Conservation (phyloP, 1,140 invertebrate genomes). For the Drosophila equinoxialis region DNA sequence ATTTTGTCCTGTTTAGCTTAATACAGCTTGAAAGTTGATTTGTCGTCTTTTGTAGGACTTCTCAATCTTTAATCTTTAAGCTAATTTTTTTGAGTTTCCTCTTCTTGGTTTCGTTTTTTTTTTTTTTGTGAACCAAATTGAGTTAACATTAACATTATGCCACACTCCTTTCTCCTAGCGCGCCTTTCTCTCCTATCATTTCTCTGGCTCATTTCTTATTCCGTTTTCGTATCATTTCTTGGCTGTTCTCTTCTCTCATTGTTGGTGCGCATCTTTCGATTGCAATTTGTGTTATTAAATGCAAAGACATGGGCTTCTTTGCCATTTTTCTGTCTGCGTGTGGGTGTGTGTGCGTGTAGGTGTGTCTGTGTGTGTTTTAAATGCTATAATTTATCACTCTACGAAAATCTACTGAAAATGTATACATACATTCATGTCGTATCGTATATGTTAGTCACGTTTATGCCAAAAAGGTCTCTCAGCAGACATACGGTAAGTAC, state of each 20-base stretch:
- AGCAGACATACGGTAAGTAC: conserved; percentile 27
- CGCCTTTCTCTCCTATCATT: neutral
- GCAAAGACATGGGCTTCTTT: conserved; percentile 45
- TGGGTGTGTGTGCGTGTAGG: no score
- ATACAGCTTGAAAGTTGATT: neutral
- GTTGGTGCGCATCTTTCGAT: conserved; percentile 56
- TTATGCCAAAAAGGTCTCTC: conserved; percentile 23
- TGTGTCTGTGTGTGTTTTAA: conserved; percentile 20
- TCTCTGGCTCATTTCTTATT: conserved; percentile 64
- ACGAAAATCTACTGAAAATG: conserved; percentile 13
- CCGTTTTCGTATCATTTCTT: conserved; percentile 46
- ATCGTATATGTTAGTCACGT: conserved; percentile 53
- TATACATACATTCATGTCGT: conserved; percentile 19
- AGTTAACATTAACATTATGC: conserved; percentile 44
- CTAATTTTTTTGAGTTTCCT: neutral
- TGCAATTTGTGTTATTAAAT: conserved; percentile 80
- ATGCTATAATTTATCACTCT: conserved; percentile 60
- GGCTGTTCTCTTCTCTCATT: conserved; percentile 27
- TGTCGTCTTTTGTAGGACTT: neutral
- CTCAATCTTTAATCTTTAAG: conserved; percentile 4
- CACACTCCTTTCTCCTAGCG: neutral
- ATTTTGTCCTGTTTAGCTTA: neutral
- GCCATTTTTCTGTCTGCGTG: neutral
- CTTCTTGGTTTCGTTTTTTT: neutral
- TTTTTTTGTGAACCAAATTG: conserved; percentile 43